Evolutionary conservation across 2,113 vertebrate species (phyloP).

Genomic region (Atlantisia rogersi): DNA sequence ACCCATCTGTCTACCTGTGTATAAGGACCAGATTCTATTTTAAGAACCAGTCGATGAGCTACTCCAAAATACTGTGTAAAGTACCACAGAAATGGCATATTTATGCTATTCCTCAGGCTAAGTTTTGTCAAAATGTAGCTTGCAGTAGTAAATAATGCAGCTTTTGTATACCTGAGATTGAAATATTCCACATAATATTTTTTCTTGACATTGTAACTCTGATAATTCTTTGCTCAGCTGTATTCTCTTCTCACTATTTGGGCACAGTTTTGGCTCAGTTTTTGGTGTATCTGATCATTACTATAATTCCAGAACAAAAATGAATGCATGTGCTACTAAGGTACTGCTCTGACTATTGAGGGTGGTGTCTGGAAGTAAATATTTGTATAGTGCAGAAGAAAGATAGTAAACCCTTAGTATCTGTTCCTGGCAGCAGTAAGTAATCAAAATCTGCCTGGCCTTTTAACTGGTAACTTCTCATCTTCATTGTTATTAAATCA

Average conservation of each 20-base stretch:
- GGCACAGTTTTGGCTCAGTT: not conserved
- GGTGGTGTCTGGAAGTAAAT: not conserved
- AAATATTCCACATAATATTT: not conserved
- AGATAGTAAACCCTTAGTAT: not conserved
- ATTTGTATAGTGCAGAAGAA: not conserved
- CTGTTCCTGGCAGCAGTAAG: not conserved
- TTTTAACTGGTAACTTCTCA: not conserved
- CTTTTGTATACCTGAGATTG: not conserved
- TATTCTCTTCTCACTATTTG: not conserved
- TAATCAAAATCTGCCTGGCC: not conserved
- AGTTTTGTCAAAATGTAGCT: not conserved
- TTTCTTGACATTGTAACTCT: not conserved
- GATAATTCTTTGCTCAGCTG: not conserved
- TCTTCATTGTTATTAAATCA: not conserved
- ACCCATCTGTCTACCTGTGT: not conserved
- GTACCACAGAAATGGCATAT: not conserved
- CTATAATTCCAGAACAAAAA: not conserved
- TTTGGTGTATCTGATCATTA: not conserved
- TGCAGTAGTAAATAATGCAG: not conserved
- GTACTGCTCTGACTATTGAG: not conserved
- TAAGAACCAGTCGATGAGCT: not conserved
- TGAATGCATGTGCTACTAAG: not conserved
- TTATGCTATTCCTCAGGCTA: not conserved
- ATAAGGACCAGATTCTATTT: not conserved
- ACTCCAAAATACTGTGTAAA: not conserved